Base-by-base conservation (phyloP, 2,888 invertebrate genomes). In the Lasioglossum marginatum region DNA sequence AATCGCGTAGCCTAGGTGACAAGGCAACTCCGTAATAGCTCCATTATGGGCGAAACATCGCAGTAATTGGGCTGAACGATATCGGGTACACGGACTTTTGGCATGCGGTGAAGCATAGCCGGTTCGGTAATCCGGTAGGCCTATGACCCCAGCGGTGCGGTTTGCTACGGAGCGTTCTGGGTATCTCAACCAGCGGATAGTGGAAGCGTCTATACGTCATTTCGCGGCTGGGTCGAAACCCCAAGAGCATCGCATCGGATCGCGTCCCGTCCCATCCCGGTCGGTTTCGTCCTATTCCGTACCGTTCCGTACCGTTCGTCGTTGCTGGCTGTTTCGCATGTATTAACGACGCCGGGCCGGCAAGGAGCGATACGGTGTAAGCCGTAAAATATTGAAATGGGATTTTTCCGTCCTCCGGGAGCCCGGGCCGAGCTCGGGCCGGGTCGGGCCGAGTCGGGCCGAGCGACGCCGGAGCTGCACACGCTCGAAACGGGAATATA, bases 341-440 rank as follows among this genome's bases (percentile, higher is more conserved):
- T 88, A 88, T 90, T 89, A 90, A 87, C 85, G 84, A 81, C 83
- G 70, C 77, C 68, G 77, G 82, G 77, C 79, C 83, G 87, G 82
- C 79, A 73, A 79, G 86, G 76, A 89, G 88, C 90, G 92, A 92
- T 92, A 92, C 83, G 87, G 85, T 83, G 88, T 91, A 91, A 91
- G 89, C 87, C 85, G 89, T 92, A 89, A 92, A 92, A 92, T 92
- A 92, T 92, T 90, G 92, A 92, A 91, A 91, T 88, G 89, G 87
- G 84, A 89, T 90, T 91, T 92, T 91, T 90, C 88, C 84, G 71
- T 81, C 48, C 71, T 57, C 14, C n/a, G 57, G 72, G 52, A 48
- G 31, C n/a, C 31, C 6, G 6, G 31, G 16, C 8, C 60, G 45
- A 43, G 31, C 31, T 14, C 16, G 0, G 8, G 23, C n/a, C 75